Conservation (phyloP, 2,113 vertebrate genomes). For the Marmota flaviventris region DNA sequence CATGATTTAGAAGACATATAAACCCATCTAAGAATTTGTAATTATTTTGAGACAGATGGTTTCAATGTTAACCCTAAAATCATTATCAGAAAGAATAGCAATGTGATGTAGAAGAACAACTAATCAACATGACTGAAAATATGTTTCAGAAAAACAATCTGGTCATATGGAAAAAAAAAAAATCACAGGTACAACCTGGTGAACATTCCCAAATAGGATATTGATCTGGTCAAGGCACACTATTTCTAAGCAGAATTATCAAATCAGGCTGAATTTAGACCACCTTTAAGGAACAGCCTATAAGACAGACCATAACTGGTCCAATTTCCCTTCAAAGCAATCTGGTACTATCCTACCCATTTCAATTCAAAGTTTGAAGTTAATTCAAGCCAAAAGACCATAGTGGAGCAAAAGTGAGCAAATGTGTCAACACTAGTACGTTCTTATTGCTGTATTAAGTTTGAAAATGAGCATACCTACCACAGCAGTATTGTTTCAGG, state of each 20-base stretch:
- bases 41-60: conserved; percentile 29
- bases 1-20: background rate
- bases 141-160: conserved; percentile 29
- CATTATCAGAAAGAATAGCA: background rate
- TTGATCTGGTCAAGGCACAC: conserved; percentile 57
- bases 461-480: conserved; percentile 70
- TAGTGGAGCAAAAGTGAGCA: conserved; percentile 13
- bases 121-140: background rate
- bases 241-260: background rate
- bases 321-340: background rate
- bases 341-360: background rate
- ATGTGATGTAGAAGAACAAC: background rate
- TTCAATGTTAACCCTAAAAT: background rate
- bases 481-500: conserved; percentile 52
- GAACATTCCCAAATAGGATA: background rate
- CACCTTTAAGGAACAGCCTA: background rate
- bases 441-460: conserved; percentile 86
- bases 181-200: background rate
- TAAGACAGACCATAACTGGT: background rate
- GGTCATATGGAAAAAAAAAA: conserved; percentile 20
- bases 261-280: background rate
- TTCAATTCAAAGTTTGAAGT: background rate
- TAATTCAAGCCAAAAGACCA: conserved; percentile 70
- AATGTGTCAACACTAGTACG: conserved; percentile 79
- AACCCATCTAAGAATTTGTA: background rate